Percentiles rank a stretch among this genome's conserved stretches.
These are phyloP conservation scores for Pristionchus mayeri DNA, from an alignment of 2,888 invertebrate genomes.

Conservation along the genomic window DNA sequence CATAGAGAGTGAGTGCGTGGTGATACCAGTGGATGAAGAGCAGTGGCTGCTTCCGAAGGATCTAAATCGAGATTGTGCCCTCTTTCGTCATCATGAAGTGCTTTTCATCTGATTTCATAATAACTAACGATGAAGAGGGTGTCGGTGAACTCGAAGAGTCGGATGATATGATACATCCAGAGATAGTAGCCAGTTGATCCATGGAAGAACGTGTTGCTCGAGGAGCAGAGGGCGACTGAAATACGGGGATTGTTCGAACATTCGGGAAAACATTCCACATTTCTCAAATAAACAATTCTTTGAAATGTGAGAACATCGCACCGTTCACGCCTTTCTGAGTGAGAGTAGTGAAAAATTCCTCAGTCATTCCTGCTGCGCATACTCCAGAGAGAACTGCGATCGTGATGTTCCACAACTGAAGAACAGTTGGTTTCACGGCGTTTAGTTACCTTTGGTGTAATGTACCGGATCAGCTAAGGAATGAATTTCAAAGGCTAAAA, in stretches of 20 bases:
- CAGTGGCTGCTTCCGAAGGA: constrained; percentile 12
- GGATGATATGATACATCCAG: not conserved
- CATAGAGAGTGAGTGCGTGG: not conserved
- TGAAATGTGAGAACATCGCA: too few species aligned
- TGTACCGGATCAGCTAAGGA: too few species aligned
- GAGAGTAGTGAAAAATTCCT: not conserved
- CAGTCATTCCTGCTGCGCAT: not conserved
- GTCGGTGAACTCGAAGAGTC: constrained; percentile 11
- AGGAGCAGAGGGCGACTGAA: not conserved
- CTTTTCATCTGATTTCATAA: too few species aligned
- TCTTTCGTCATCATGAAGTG: too few species aligned
- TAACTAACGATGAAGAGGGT: constrained; percentile 1
- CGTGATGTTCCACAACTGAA: not conserved
- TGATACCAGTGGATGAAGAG: constrained; percentile 21
- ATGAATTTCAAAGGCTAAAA: too few species aligned
- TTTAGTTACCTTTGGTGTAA: too few species aligned
- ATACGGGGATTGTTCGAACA: too few species aligned
- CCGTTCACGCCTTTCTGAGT: too few species aligned
- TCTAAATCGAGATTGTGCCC: not conserved
- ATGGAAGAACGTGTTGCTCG: not conserved
- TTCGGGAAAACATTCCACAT: too few species aligned
- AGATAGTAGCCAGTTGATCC: not conserved
- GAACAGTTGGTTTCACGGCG: too few species aligned
- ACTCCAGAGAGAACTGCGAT: not conserved
- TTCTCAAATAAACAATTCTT: too few species aligned